Conservation (phyloP, 2,888 invertebrate species). For the Tillus elongatus region DNA sequence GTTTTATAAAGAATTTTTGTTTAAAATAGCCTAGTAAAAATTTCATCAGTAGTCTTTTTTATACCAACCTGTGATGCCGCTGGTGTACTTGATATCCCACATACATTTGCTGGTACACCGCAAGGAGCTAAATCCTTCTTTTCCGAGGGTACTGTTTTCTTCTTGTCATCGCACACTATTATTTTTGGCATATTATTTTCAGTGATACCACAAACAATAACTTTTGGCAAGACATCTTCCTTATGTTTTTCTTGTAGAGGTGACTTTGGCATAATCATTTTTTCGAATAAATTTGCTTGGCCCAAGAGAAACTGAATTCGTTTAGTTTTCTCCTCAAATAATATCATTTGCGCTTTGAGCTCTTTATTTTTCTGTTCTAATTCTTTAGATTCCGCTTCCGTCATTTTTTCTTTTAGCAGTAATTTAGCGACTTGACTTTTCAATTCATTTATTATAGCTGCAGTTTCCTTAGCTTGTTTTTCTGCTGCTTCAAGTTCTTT, state of each 20-base stretch:
- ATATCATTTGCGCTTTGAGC: slow-evolving; percentile 50
- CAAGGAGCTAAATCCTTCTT: not conserved
- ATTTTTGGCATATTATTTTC: slow-evolving; percentile 48
- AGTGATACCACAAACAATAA: slow-evolving; percentile 46
- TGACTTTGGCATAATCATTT: slow-evolving; percentile 29
- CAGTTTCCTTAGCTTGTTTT: slow-evolving; percentile 42
- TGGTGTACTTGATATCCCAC: not conserved
- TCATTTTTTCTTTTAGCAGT: slow-evolving; percentile 49
- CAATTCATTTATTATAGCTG: slow-evolving; percentile 41
- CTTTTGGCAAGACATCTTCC: slow-evolving; percentile 43
- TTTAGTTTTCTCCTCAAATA: slow-evolving; percentile 53
- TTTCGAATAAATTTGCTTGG: slow-evolving; percentile 36
- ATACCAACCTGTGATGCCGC: too few species aligned
- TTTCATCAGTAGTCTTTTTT: too few species aligned
- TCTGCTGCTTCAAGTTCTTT: slow-evolving; percentile 44
- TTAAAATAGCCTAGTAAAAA: not conserved
- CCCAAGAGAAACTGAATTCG: slow-evolving; percentile 49
- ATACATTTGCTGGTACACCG: not conserved
- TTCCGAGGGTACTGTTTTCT: too few species aligned
- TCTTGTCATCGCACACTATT: slow-evolving; percentile 42
- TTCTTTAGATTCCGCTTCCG: slow-evolving; percentile 48
- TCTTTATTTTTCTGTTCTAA: slow-evolving; percentile 50
- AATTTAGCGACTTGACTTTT: slow-evolving; percentile 37
- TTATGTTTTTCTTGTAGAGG: slow-evolving; percentile 18
- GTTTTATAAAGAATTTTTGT: too few species aligned